Percentiles rank a stretch among this genome's conserved stretches.
Evolutionary conservation across 2,797 vertebrate genomes (phyloP).

Genomic region (Kryptopterus vitreolus): DNA sequence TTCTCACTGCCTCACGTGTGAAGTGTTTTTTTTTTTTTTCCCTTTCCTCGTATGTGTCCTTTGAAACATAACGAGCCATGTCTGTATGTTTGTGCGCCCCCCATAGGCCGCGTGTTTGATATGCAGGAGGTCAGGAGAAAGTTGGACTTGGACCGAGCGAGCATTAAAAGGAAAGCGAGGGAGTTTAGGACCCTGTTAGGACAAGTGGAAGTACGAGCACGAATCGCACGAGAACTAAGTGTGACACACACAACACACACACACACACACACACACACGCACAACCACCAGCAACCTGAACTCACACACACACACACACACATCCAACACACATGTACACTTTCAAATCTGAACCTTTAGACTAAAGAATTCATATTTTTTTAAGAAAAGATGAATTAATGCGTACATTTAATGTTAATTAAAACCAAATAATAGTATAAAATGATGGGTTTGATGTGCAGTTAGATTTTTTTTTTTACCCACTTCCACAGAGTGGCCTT

Average conservation of each 20-base stretch:
- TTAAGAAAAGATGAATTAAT: background rate
- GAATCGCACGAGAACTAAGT: constrained; percentile 64
- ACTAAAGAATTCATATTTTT: background rate
- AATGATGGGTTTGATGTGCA: background rate
- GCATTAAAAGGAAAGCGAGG: constrained; percentile 67
- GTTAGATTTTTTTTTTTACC: background rate
- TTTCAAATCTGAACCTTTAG: background rate
- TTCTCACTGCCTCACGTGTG: background rate
- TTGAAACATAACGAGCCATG: constrained; percentile 2
- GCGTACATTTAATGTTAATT: background rate
- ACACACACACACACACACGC: constrained; percentile 31
- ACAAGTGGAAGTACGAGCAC: constrained; percentile 70
- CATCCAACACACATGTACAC: no score
- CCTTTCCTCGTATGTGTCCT: background rate
- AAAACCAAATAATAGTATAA: background rate
- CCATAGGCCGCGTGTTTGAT: constrained; percentile 68
- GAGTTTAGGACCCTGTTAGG: constrained; percentile 77
- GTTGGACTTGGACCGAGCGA: constrained; percentile 32
- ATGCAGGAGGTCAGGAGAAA: constrained; percentile 66
- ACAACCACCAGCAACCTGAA: constrained; percentile 11
- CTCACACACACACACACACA: constrained; percentile 8
- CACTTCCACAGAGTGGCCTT: constrained; percentile 19
- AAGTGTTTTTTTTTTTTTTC: background rate
- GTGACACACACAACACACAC: background rate
- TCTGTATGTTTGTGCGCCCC: constrained; percentile 57